phyloP scores from a whole-genome alignment of 2,113 vertebrate species.

The Elephas maximus region DNA sequence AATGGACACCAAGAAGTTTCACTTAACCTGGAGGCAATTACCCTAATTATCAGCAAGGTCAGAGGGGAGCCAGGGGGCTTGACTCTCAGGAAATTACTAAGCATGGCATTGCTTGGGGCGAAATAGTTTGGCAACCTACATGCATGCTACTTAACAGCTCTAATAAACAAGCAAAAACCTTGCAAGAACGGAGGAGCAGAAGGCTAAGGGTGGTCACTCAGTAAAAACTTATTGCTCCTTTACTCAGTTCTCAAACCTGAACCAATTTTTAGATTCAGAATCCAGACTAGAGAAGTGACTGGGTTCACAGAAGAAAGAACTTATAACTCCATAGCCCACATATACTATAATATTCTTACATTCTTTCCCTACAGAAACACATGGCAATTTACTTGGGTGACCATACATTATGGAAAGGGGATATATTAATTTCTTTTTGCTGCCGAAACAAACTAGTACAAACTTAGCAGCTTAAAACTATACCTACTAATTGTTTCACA shows the following conservation, averaged over 20 bases:
- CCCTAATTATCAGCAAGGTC: conserved; percentile 55
- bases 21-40: conserved; percentile 60
- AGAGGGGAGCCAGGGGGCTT: not conserved
- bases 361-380: not conserved
- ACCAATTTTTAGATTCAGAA: not conserved
- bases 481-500: not conserved
- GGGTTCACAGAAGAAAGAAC: not conserved
- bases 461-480: not conserved
- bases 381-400: not conserved
- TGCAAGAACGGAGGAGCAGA: not conserved
- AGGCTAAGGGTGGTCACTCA: not conserved
- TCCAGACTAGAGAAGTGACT: not conserved
- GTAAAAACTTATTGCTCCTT: not conserved
- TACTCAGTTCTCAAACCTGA: not conserved
- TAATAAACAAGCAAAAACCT: not conserved
- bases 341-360: not conserved
- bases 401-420: not conserved
- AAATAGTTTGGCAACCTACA: conserved; percentile 20
- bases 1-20: conserved; percentile 30
- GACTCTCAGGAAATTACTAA: conserved; percentile 36
- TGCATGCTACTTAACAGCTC: not conserved
- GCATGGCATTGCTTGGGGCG: not conserved
- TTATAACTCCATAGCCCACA: not conserved
- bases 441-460: not conserved
- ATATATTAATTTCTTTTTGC: not conserved